Percentiles rank a stretch among this genome's conserved stretches.
phyloP scores from a whole-genome alignment of 2,888 invertebrate genomes.

The Leistus spinibarbis region DNA sequence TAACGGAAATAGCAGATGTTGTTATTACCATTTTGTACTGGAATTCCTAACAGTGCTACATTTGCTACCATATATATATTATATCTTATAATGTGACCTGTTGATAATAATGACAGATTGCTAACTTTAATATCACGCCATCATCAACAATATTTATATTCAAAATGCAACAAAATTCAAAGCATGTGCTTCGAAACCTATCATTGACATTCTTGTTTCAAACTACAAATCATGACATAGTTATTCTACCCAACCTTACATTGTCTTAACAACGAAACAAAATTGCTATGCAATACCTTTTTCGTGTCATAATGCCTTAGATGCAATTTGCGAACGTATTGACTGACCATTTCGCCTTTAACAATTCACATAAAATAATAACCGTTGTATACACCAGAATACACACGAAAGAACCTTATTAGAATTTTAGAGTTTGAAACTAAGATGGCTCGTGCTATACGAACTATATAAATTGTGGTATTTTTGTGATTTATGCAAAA shows the following conservation, averaged over 20 bases:
- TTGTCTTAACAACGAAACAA: neutral
- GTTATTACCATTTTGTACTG: neutral
- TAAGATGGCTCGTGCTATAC: too few species aligned
- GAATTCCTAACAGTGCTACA: constrained; percentile 15
- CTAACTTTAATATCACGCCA: neutral
- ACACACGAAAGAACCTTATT: too few species aligned
- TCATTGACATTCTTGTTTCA: neutral
- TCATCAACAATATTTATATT: neutral
- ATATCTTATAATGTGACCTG: neutral
- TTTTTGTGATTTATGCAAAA: too few species aligned
- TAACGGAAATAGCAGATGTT: constrained; percentile 10
- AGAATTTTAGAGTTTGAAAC: too few species aligned
- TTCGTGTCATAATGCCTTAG: too few species aligned
- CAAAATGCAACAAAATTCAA: neutral
- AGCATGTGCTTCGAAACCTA: neutral
- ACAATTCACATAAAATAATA: too few species aligned
- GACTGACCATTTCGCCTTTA: too few species aligned
- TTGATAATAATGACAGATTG: neutral
- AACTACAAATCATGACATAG: neutral
- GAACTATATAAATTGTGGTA: too few species aligned
- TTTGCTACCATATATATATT: neutral
- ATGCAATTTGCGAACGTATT: too few species aligned
- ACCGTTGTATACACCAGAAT: too few species aligned
- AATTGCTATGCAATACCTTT: neutral
- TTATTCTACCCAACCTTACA: neutral